These are phyloP conservation scores for Lethocerus indicus DNA, from an alignment of 1,140 invertebrate species.

Conservation along the genomic window DNA sequence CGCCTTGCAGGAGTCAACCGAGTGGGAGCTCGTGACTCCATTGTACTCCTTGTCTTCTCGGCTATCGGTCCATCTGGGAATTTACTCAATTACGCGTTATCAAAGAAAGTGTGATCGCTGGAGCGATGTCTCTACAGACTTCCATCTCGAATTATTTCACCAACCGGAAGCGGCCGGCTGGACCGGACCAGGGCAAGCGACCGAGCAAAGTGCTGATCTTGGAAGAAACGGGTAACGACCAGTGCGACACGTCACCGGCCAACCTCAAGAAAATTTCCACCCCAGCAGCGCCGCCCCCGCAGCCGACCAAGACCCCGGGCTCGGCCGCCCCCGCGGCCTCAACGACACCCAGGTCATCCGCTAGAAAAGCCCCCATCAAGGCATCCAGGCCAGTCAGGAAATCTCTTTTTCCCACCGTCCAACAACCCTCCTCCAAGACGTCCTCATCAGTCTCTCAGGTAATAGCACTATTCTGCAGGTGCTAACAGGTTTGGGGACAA, in stretches of 20 bases:
- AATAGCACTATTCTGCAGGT: too few species aligned
- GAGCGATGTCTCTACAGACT: slow-evolving; percentile 14
- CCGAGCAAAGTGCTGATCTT: slow-evolving; percentile 12
- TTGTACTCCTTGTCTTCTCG: too few species aligned
- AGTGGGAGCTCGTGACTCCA: too few species aligned
- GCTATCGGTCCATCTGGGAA: too few species aligned
- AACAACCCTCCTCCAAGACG: too few species aligned
- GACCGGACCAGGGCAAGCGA: not conserved
- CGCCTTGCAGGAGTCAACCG: too few species aligned
- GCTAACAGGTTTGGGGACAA: too few species aligned
- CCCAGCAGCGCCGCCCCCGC: not conserved
- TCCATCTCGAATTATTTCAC: slow-evolving; percentile 14
- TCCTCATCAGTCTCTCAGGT: too few species aligned
- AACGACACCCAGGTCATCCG: not conserved
- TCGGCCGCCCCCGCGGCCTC: not conserved
- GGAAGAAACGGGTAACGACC: slow-evolving; percentile 4
- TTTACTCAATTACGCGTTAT: too few species aligned
- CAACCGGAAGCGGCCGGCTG: slow-evolving; percentile 11
- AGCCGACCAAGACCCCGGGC: not conserved
- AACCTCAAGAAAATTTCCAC: not conserved
- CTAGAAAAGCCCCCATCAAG: not conserved
- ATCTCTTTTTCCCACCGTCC: not conserved
- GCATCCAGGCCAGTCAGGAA: not conserved
- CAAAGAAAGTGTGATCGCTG: too few species aligned
- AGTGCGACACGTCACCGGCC: not conserved